Evolutionary conservation across 2,888 invertebrate species (phyloP), one percentile per base, ranked within the genome.

Genomic region (Alsophila aescularia): DNA sequence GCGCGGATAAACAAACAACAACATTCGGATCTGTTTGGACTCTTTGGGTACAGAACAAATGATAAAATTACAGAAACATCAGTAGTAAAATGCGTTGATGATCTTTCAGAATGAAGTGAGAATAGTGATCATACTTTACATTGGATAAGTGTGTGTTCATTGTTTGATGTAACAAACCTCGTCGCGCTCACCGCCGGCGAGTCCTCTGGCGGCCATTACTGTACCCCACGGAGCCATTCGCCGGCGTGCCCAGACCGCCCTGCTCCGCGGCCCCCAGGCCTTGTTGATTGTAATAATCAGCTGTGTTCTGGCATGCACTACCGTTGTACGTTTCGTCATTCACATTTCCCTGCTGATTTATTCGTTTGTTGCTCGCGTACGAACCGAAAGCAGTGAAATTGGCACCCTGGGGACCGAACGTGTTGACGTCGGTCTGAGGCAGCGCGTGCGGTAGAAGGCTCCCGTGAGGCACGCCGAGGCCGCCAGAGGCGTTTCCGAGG

Each of bases 81-180:
- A 13, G 13, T 15, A 8, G 12, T 18, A 4, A 12, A 4, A 44
- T n/a, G n/a, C 21, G 29, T 12, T 3, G 12, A 12, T 40, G 21
- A 27, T 34, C 34, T 37, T 18, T 24, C 40, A 31, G 43, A 63
- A 56, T 58, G 37, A 52, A 39, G 52, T 58, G 58, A 67, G 64
- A 62, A 41, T 35, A 21, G 32, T 47, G 45, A 47, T 37, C 45
- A 29, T 32, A 49, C 15, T 15, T 4, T 39, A 62, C 32, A 55
- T 62, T 36, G 56, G 52, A 52, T 60, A 32, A 39, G 42, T 79
- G 84, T 84, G 81, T 79, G 82, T 77, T 81, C 86, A 85, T 88
- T 86, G 88, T 89, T 85, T 87, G 83, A 82, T 87, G 85, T 82
- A 72, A 91, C 91, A 91, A 90, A 91, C 91, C 91, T 91, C 91